Evolutionary conservation across 53 echinoderm and acorn worm genomes (phyloP).

Genomic region (Antedon mediterranea): DNA sequence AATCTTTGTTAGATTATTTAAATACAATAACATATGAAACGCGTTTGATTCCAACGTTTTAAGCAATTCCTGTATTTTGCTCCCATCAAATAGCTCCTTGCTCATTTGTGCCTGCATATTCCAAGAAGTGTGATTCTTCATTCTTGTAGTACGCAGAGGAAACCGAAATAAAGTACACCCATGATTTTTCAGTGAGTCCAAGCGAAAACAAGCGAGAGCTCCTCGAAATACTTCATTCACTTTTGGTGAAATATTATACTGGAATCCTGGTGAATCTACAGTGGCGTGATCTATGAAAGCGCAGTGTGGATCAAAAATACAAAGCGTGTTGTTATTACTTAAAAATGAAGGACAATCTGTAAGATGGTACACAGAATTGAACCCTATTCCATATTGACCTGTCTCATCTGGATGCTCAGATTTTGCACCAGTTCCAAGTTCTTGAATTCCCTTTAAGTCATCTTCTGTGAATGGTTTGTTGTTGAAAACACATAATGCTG

Average conservation of each 20-base stretch:
- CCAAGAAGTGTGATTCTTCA: neutral
- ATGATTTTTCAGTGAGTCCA: constrained; percentile 7
- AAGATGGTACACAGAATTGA: constrained; percentile 81
- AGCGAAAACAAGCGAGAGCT: constrained; percentile 28
- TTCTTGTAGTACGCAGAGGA: constrained; percentile 29
- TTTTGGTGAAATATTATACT: constrained; percentile 8
- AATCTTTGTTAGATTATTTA: constrained; percentile 55
- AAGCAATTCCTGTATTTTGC: constrained; percentile 8
- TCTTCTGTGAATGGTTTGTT: constrained; percentile 59
- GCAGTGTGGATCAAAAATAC: constrained; percentile 66
- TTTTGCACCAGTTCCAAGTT: constrained; percentile 72
- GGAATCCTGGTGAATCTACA: constrained; percentile 30
- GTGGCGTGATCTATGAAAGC: constrained; percentile 35
- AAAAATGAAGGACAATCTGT: constrained; percentile 86
- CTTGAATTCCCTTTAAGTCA: constrained; percentile 77
- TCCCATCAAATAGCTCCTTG: neutral
- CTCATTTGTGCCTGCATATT: constrained; percentile 23
- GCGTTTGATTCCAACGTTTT: constrained; percentile 31
- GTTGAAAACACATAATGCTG: constrained; percentile 66
- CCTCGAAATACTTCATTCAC: constrained; percentile 22
- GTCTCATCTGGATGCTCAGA: constrained; percentile 23
- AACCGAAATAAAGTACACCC: constrained; percentile 67
- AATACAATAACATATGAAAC: constrained; percentile 46
- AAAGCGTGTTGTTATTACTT: constrained; percentile 34
- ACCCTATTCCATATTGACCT: constrained; percentile 45